phyloP scores from a whole-genome alignment of 2,797 vertebrate genomes.

The Alcedo quadribrachys region DNA sequence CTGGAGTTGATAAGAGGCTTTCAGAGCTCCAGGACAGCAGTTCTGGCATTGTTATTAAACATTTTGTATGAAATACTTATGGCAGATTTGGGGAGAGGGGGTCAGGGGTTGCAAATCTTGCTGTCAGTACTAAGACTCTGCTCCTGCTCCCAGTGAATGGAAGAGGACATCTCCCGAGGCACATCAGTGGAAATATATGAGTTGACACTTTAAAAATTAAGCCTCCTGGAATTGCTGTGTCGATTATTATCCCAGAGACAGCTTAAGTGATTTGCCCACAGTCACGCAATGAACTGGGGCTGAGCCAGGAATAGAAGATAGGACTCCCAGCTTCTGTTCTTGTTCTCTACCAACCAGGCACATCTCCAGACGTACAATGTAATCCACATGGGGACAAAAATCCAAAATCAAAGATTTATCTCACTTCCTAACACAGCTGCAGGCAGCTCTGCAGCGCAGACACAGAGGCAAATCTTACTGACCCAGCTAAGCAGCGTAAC shows the following conservation, averaged over 20 bases:
- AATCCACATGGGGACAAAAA: neutral
- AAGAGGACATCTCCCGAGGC: slow-evolving; percentile 27
- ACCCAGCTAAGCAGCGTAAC: neutral
- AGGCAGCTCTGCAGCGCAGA: neutral
- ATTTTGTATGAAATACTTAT: slow-evolving; percentile 10
- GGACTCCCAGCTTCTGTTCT: neutral
- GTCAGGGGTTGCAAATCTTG: slow-evolving; percentile 32
- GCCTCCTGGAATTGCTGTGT: slow-evolving; percentile 55
- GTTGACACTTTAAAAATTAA: slow-evolving; percentile 66
- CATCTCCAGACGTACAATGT: neutral
- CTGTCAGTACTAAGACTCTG: slow-evolving; percentile 6
- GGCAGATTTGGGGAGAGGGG: neutral
- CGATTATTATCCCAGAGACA: slow-evolving; percentile 62
- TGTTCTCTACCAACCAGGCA: neutral
- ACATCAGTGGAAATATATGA: neutral
- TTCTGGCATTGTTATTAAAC: slow-evolving; percentile 36
- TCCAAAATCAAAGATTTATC: slow-evolving; percentile 38
- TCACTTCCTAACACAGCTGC: neutral
- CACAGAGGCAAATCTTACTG: neutral
- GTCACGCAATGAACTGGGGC: slow-evolving; percentile 34
- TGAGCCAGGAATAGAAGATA: slow-evolving; percentile 47
- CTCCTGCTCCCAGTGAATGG: neutral
- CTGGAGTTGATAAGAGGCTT: slow-evolving; percentile 45
- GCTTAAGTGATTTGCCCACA: slow-evolving; percentile 65
- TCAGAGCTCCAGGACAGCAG: slow-evolving; percentile 1